Percentiles rank a stretch among this genome's conserved stretches.
Evolutionary conservation across 2,797 vertebrate genomes (phyloP).

Genomic region (Gorsachius magnificus): DNA sequence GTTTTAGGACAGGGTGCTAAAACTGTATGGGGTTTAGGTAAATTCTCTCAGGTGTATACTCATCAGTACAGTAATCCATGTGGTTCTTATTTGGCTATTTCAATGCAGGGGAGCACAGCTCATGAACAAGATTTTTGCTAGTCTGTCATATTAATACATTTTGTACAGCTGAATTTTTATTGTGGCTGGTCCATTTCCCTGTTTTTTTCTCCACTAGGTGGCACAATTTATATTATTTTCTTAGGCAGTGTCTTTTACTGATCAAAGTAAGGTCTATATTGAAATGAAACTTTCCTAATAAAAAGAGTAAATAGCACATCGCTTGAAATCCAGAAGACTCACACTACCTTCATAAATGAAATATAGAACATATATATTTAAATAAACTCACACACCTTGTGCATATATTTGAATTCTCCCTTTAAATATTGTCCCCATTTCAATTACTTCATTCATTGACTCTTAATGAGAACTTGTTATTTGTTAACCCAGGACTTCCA

Average conservation of each 20-base stretch:
- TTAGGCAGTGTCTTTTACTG: not conserved
- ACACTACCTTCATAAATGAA: not conserved
- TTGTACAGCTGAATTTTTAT: not conserved
- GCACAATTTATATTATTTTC: slow-evolving; percentile 72
- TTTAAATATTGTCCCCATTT: slow-evolving; percentile 36
- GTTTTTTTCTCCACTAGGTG: slow-evolving; percentile 72
- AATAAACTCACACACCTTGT: not conserved
- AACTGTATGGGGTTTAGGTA: not conserved
- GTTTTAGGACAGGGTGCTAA: not conserved
- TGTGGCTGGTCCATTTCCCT: not conserved
- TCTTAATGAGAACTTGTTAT: not conserved
- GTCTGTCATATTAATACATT: not conserved
- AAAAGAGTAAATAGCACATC: slow-evolving; percentile 21
- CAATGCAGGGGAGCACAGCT: not conserved
- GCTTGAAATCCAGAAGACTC: not conserved
- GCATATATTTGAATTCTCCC: slow-evolving; percentile 31
- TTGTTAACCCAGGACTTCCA: not conserved
- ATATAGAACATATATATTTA: not conserved
- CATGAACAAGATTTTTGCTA: not conserved
- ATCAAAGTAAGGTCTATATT: not conserved
- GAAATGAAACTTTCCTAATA: slow-evolving; percentile 26
- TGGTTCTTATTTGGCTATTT: not conserved
- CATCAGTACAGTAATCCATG: not conserved
- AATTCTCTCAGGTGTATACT: not conserved
- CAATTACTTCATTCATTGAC: not conserved